A percentile compares a stretch with the other conserved stretches of the same genome.
Evolutionary conservation across 2,888 invertebrate genomes (phyloP).

Genomic region (Parapristionchus giblindavisi): DNA sequence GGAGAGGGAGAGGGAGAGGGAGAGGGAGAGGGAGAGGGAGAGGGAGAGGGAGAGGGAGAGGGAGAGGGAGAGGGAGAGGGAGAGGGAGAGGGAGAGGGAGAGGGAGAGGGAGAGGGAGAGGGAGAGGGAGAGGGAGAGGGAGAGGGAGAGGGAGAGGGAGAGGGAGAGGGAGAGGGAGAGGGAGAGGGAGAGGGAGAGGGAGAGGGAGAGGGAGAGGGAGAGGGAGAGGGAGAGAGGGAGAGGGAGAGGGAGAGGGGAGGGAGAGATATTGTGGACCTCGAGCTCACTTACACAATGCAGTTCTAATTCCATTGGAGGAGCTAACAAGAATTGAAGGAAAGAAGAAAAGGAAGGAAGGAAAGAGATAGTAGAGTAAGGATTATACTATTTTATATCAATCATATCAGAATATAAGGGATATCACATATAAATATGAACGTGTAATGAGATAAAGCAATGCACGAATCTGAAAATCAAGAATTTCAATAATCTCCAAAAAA

Average conservation of each 20-base stretch:
- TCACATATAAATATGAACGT: too few species aligned
- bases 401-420: too few species aligned
- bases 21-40: constrained; percentile 4
- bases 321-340: too few species aligned
- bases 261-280: neutral
- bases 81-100: neutral
- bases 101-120: neutral
- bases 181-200: neutral
- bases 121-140: constrained; percentile 22
- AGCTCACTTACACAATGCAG: neutral
- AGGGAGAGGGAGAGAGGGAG: neutral
- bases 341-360: constrained; percentile 4
- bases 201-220: neutral
- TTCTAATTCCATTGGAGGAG: too few species aligned
- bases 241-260: constrained; percentile 1
- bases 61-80: neutral
- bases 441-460: too few species aligned
- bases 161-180: constrained; percentile 8
- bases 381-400: too few species aligned
- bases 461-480: too few species aligned
- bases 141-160: constrained; percentile 13
- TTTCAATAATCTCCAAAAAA: too few species aligned
- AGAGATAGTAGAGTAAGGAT: constrained; percentile 5
- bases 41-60: neutral
- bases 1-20: neutral